phyloP scores from a whole-genome alignment of 2,113 vertebrate genomes.

The Nettapus auritus region DNA sequence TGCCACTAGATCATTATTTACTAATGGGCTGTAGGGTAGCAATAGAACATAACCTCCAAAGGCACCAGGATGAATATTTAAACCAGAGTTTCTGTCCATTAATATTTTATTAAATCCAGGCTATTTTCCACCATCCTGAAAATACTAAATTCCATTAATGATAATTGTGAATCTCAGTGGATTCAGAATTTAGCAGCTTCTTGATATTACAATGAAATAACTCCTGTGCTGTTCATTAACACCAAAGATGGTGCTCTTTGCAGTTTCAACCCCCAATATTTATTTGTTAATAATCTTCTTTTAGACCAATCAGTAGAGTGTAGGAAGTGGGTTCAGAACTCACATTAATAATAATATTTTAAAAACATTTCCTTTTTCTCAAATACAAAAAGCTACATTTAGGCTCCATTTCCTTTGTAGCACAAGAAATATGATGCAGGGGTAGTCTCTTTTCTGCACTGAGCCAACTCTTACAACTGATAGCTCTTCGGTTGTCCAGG shows the following conservation, averaged over 20 bases:
- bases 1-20: slow-evolving; percentile 69
- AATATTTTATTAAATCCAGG: slow-evolving; percentile 59
- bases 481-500: slow-evolving; percentile 10
- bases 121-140: slow-evolving; percentile 26
- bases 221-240: background rate
- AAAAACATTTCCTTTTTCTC: background rate
- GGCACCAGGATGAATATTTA: slow-evolving; percentile 63
- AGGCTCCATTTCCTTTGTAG: background rate
- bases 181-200: slow-evolving; percentile 29
- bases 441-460: background rate
- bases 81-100: slow-evolving; percentile 36
- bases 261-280: background rate
- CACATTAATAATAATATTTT: background rate
- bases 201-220: slow-evolving; percentile 10
- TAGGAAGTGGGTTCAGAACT: background rate
- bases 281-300: background rate
- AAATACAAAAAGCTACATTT: background rate
- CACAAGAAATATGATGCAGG: background rate
- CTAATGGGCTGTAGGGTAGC: slow-evolving; percentile 50
- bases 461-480: background rate
- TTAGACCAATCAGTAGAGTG: background rate
- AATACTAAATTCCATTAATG: slow-evolving; percentile 41
- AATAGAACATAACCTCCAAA: slow-evolving; percentile 44
- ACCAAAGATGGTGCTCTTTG: background rate
- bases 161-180: slow-evolving; percentile 43